Base-by-base conservation (phyloP, 2,113 vertebrate genomes). In the Campylorhamphus procurvoides region DNA sequence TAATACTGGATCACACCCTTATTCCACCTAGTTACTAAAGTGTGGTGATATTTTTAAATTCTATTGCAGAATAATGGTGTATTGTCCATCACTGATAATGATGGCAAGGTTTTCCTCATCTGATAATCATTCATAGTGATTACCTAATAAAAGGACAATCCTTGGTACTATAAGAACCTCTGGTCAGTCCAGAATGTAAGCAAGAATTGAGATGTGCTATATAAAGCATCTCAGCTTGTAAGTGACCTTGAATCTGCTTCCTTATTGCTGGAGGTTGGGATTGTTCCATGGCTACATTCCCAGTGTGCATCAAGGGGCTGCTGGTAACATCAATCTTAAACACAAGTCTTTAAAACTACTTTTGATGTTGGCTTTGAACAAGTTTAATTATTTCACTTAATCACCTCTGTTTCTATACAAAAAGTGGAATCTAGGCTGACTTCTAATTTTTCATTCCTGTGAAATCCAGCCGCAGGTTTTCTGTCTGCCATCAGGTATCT, bases 241-340 rank as follows among this genome's bases (percentile, higher is more conserved):
- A 94, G 80, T 94, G 93, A 97, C 96, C 96, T 97, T 97, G 96
- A 97, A 75, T 96, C 73, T 93, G 73, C 84, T 94, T 92, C 88
- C 53, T 91, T 88, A 90, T 79, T 93, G 74, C 92, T 94, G 84
- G 64, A 89, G 68, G 44, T 29, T 97, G 92, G 93, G 93, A 92
- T 69, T 89, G 83, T 96, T 97, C 96, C 93, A 95, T 96, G 96
- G 96, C 96, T 96, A 6, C 49, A 50, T 92, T 97, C 96, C 96
- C 96, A 96, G 92, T 79, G 73, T 84, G 88, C 96, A 94, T 95
- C 96, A 96, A 93, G 69, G 86, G 37, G 49, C 58, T 92, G 83
- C 88, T 94, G 73, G 82, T 62, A 60, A 78, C 79, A 87, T 76
- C 95, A 89, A 64, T 89, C 83, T 72, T 94, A 31, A 92, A 81